These are phyloP conservation scores for Hyla sarda DNA, from an alignment of 2,113 vertebrate species.

Conservation along the genomic window DNA sequence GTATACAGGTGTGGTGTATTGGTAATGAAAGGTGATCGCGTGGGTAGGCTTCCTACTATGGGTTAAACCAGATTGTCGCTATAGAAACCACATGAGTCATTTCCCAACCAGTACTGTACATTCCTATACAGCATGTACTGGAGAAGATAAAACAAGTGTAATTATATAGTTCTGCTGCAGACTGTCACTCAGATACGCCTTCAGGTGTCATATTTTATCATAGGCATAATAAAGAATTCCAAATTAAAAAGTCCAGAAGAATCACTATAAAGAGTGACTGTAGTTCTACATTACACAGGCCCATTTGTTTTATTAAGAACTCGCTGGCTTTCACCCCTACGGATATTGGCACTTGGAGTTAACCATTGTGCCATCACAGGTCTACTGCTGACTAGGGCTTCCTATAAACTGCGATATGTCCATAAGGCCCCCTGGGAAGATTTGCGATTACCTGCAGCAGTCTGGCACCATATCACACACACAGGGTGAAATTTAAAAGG, in stretches of 20 bases:
- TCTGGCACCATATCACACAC: too few relatives aligned
- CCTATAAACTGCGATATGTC: too few relatives aligned
- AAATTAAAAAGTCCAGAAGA: background rate
- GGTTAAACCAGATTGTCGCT: background rate
- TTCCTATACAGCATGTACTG: constrained; percentile 9
- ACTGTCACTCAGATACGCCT: background rate
- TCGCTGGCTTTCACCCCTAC: too few relatives aligned
- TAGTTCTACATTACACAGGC: too few relatives aligned
- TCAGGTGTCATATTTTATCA: background rate
- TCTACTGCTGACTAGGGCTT: too few relatives aligned
- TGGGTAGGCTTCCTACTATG: background rate
- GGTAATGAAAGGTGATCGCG: background rate
- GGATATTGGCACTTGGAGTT: too few relatives aligned
- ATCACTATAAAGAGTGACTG: background rate
- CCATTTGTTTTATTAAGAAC: too few relatives aligned
- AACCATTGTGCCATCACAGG: too few relatives aligned
- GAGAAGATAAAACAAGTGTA: background rate
- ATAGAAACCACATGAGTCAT: constrained; percentile 10
- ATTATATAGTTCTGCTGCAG: background rate
- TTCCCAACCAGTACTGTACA: background rate
- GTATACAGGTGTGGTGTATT: background rate
- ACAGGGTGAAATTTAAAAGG: too few relatives aligned
- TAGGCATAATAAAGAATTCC: background rate
- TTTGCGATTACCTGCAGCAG: too few relatives aligned
- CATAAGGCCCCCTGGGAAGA: too few relatives aligned